Percentiles rank a stretch among this genome's conserved stretches.
phyloP scores from a whole-genome alignment of 2,113 vertebrate genomes.

The Raphicerus campestris region DNA sequence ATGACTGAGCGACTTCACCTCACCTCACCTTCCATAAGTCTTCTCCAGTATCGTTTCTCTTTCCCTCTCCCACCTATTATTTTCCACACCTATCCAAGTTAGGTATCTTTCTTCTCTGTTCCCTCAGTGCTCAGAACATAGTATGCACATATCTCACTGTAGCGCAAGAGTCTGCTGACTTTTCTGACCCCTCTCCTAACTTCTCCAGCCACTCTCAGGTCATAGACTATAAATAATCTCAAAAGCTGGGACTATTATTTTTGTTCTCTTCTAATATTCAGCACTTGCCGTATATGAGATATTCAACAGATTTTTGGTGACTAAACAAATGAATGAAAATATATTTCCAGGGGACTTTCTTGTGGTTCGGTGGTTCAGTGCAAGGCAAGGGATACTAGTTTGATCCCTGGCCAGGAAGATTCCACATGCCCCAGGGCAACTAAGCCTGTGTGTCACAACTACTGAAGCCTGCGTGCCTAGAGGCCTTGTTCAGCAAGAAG shows the following conservation, averaged over 20 bases:
- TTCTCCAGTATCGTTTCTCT: neutral
- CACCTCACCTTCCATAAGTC: neutral
- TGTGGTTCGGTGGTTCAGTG: neutral
- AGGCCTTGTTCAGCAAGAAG: neutral
- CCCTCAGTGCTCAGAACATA: neutral
- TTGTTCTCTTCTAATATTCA: neutral
- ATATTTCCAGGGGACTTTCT: neutral
- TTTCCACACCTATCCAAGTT: neutral
- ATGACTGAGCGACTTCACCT: too few species aligned
- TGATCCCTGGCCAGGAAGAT: neutral
- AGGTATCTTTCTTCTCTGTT: neutral
- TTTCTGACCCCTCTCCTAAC: neutral
- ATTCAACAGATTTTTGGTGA: constrained; percentile 5
- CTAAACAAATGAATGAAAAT: neutral
- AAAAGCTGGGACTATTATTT: neutral
- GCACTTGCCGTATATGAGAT: neutral
- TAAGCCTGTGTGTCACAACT: neutral
- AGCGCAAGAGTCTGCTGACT: neutral
- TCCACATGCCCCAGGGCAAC: neutral
- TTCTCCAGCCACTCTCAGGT: neutral
- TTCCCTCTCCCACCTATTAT: neutral
- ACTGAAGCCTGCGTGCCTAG: neutral
- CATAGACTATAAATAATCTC: neutral
- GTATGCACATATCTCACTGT: neutral
- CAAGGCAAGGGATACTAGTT: neutral